Evolutionary conservation across 2,888 invertebrate genomes (phyloP), one percentile per base, ranked within the genome.

Genomic region (Dromius quadrimaculatus): DNA sequence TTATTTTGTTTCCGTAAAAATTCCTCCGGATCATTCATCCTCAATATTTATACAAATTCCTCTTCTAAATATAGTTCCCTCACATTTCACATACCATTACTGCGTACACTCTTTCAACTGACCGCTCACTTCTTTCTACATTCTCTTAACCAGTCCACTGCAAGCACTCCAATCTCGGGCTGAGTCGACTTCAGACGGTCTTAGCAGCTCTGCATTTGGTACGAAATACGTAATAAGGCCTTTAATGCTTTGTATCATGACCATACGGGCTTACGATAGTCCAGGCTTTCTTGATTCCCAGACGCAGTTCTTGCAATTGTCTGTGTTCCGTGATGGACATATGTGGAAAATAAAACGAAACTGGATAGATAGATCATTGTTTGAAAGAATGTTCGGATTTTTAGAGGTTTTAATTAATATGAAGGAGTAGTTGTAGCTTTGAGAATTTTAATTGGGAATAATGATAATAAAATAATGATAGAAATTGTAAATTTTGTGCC

Each of bases 151-250:
- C 34, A 57, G 34, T 57, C 32, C 15, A 57, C 32, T 32, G 8
- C 32, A 6, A 6, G 32, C 32, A 32, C 32, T 6, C 32, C 6
- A 9, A 9, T 32, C 32, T 6, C 32, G 15, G 23, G 22, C 22
- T 23, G 9, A 32, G 19, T 20, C 23, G 11, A 19, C n/a, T 41
- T 8, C 61, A 38, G 11, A 36, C 2, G 6, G 15, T 13, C 8
- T 61, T 3, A 5, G n/a, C 17, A n/a, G 8, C 11, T 59, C 50
- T 50, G 17, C 50, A 65, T 65, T 65, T 65, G 65, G 65, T 65
- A 65, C 65, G 65, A 65, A 65, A 65, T 50, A 50, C 65, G 15
- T 65, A 65, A 65, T 65, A 65, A 50, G 36, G 28, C 22, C 32
- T 45, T 47, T n/a, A n/a, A 34, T 17, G 20, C 19, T 17, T 8